phyloP scores from a whole-genome alignment of 1,140 invertebrate genomes.

The Tigriopus japonicus region DNA sequence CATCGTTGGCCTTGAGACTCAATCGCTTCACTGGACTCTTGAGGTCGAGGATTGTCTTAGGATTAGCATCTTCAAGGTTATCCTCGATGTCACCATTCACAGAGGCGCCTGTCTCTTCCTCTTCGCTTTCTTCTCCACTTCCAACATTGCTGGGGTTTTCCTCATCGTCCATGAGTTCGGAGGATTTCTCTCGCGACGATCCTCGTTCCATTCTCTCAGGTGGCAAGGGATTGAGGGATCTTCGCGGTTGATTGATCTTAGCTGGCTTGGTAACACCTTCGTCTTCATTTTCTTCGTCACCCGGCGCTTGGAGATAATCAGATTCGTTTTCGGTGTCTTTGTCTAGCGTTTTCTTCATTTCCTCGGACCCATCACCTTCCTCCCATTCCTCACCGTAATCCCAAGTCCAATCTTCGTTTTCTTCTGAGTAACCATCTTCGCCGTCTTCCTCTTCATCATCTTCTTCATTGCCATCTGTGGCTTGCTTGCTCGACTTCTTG shows the following conservation, averaged over 20 bases:
- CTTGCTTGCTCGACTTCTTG: constrained; percentile 13
- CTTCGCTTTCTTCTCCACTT: background rate
- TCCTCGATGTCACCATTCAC: constrained; percentile 4
- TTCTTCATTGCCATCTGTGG: constrained; percentile 11
- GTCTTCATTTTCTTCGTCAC: background rate
- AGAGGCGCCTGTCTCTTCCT: background rate
- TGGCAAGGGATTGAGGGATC: background rate
- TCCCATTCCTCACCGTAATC: constrained; percentile 19
- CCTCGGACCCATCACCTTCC: constrained; percentile 22
- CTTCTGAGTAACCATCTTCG: background rate
- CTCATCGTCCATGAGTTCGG: background rate
- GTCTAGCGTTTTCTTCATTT: constrained; percentile 25
- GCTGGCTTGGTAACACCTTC: background rate
- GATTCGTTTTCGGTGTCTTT: constrained; percentile 20
- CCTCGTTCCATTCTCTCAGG: background rate
- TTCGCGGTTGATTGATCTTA: background rate
- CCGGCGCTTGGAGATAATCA: background rate
- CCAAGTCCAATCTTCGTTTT: constrained; percentile 18
- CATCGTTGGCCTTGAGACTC: no score
- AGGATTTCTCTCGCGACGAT: background rate
- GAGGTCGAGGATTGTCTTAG: background rate
- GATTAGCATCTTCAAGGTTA: background rate
- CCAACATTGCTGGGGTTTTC: background rate
- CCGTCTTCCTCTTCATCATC: constrained; percentile 17
- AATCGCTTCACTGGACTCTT: background rate